phyloP scores from a whole-genome alignment of 2,888 invertebrate species.

The Myathropa florea region DNA sequence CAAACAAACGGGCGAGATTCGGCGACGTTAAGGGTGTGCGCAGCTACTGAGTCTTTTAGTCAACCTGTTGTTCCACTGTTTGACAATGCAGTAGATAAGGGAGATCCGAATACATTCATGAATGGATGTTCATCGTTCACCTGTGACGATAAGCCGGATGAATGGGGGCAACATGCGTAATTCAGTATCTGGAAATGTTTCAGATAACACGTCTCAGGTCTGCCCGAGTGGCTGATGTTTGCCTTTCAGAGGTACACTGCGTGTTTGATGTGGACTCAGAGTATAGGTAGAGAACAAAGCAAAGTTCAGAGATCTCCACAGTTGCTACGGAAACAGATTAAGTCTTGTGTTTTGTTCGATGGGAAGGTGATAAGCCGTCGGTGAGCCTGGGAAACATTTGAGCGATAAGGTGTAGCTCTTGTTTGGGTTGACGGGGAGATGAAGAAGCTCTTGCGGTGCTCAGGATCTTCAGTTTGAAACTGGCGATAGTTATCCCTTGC shows the following conservation, averaged over 20 bases:
- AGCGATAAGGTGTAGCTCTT: neutral
- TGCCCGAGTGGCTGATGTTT: constrained; percentile 31
- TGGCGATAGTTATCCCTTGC: too few species aligned
- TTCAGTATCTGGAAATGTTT: constrained; percentile 54
- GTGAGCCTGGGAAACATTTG: constrained; percentile 15
- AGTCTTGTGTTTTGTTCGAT: neutral
- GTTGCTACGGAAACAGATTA: constrained; percentile 24
- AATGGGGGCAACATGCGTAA: constrained; percentile 67
- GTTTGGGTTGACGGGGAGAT: neutral
- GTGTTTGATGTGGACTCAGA: constrained; percentile 28
- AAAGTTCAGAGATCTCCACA: constrained; percentile 54
- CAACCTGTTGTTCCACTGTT: constrained; percentile 54
- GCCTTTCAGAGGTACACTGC: neutral
- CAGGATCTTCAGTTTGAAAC: too few species aligned
- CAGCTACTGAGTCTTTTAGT: constrained; percentile 16
- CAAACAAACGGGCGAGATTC: constrained; percentile 54
- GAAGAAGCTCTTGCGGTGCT: neutral
- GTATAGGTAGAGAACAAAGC: constrained; percentile 30
- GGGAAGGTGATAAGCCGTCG: constrained; percentile 26
- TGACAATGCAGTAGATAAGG: constrained; percentile 49
- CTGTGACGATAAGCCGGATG: constrained; percentile 52
- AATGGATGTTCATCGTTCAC: constrained; percentile 37
- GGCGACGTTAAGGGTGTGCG: constrained; percentile 19
- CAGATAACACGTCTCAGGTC: constrained; percentile 22
- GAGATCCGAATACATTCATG: constrained; percentile 36